Evolutionary conservation across 2,797 vertebrate genomes (phyloP), one percentile per base, ranked within the genome.

Genomic region (Sebastes matsubarae): DNA sequence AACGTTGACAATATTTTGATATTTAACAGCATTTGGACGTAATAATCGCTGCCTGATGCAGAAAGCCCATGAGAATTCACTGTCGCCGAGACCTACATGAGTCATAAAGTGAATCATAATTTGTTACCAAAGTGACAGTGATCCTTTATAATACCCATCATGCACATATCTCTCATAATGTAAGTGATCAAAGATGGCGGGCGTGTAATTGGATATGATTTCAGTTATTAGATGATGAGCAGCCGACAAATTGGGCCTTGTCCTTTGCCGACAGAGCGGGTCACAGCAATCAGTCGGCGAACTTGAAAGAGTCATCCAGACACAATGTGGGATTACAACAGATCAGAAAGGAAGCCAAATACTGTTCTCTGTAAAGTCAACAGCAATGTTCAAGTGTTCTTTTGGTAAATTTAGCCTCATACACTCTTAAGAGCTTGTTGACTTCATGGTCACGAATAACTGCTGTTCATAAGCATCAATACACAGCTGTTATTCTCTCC

Each of bases 171-270:
- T 76, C 74, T 89, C 87, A 81, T 73, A 81, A 84, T 79, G 68
- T 75, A 78, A 78, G 58, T 59, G 84, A 92, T 92, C 76, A 90
- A 91, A 89, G 81, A 89, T 88, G 91, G 92, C 87, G 77, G 90
- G 64, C 69, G 36, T 93, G 89, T 94, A 94, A 94, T 94, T 91
- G 88, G 92, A 91, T 91, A 82, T 91, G 90, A 94, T 92, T 92
- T 77, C 52, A 80, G 90, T 93, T 85, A 94, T 95, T 94, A 91
- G 77, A 63, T 83, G 89, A 93, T 88, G 89, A 89, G 80, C 87
- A 72, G 79, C 83, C 80, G 72, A 92, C 88, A 92, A 91, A 93
- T 92, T 90, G 86, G 77, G 83, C 76, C 90, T 93, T 91, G 93
- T 94, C 92, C 91, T 92, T 87, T 88, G 89, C 82, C 84, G 77